Evolutionary conservation across 2,797 vertebrate genomes (phyloP), one percentile per base, ranked within the genome.

Genomic region (Aeoliscus strigatus): DNA sequence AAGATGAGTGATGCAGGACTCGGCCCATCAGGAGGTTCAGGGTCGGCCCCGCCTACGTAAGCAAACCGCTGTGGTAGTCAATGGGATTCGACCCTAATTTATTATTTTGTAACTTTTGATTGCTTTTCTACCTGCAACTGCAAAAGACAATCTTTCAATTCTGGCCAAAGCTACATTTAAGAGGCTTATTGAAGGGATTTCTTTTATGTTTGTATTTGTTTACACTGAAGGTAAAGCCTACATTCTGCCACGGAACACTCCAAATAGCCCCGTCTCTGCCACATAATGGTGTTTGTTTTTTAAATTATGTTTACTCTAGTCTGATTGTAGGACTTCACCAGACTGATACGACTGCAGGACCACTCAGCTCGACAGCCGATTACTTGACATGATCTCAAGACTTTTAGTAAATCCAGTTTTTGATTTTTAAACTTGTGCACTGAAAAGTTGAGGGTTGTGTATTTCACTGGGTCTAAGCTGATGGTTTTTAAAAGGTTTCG

Each of bases 101-200:
- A 14, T 48, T 21, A 39, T 52, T 52, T 35, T 60, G 10, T 43
- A 10, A 16, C 16, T 50, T 51, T 9, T 50, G 16, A 17, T 52
- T 55, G 9, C 28, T 33, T 62, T 34, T 51, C 38, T 54, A 65
- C 37, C 60, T 34, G 41, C 33, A 53, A 32, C 37, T 63, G 52
- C 60, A 42, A 60, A 61, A 70, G 66, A 79, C 80, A 65, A 78
- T 78, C 69, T 68, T 60, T 71, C 55, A 58, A 60, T 66, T 66
- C 53, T 57, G 33, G 73, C 59, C 43, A 38, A 72, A 66, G 32
- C 15, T 48, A 32, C 56, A 36, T 71, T 67, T 48, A 66, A 53
- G 44, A 51, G 1, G 35, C 46, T 54, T 55, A 27, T 35, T 47
- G 46, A 64, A 39, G 36, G 24, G 33, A 44, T 70, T 21, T 34